Conservation (phyloP, 2,113 vertebrate genomes). For the Meleagris gallopavo region DNA sequence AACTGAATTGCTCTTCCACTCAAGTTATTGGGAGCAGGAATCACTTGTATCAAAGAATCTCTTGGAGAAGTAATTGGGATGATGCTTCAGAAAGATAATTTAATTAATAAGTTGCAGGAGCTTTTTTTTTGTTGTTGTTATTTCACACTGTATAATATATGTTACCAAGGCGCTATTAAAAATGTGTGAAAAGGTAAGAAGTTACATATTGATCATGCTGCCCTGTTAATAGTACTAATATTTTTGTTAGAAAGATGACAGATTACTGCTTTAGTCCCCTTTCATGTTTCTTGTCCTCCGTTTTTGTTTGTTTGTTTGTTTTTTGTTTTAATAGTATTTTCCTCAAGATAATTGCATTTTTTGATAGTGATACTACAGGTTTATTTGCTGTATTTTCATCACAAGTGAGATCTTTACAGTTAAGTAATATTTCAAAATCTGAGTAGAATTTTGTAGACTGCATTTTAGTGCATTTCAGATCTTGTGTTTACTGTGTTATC, state of each 20-base stretch:
- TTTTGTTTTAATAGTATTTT: neutral
- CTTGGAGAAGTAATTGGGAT: neutral
- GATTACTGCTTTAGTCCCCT: neutral
- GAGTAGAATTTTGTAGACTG: neutral
- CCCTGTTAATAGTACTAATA: neutral
- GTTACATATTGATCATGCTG: neutral
- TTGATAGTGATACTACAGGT: neutral
- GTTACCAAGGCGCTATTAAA: neutral
- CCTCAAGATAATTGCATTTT: neutral
- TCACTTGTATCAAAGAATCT: neutral
- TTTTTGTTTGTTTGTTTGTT: neutral
- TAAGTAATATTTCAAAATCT: neutral
- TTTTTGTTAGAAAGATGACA: neutral
- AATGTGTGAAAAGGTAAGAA: neutral
- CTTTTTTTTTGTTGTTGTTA: neutral
- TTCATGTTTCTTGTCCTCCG: neutral
- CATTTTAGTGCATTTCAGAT: neutral
- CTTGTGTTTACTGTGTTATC: neutral
- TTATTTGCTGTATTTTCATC: neutral
- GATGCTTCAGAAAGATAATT: neutral
- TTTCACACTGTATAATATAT: neutral
- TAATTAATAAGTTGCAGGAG: neutral
- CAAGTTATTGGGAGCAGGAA: neutral
- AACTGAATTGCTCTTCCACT: neutral
- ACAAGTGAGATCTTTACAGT: neutral